Base-by-base conservation (phyloP, 2,113 vertebrate genomes). In the Xerus inauris region DNA sequence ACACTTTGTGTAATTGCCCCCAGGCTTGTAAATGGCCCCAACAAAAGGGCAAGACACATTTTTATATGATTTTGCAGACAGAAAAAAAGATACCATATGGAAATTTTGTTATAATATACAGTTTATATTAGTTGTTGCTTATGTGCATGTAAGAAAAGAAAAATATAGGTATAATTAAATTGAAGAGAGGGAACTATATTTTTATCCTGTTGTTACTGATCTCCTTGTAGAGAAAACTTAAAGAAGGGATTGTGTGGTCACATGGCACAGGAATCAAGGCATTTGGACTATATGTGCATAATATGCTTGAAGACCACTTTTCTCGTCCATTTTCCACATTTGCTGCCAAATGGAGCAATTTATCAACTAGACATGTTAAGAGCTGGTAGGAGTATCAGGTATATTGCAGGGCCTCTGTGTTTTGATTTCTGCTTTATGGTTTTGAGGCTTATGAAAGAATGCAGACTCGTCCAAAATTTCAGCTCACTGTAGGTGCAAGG, bases 1-100 rank as follows among this genome's bases (percentile, higher is more conserved):
- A 71, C 79, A 96, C 93, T 97, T 86, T 87, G 65, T 28, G 91
- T 94, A 95, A 97, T 97, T 97, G 97, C 87, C 96, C 69, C 67
- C 64, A 38, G 96, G 91, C 94, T 94, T 91, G n/a, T 93, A 89
- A 96, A 83, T 77, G 91, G 86, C 71, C 89, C 89, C 91, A 47
- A 35, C 80, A 20, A 96, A 93, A 95, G 79, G 85, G 72, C 49
- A 65, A 97, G 94, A 75, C 83, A 81, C 71, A 49, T 45, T 95
- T 95, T 87, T 72, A 64, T 87, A 77, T 42, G 51, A 91, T 95
- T 93, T 89, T 72, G 47, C 51, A 71, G 89, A 86, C 40, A 86
- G 35, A 57, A 22, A 65, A 64, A 57, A 81, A 80, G 38, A 59
- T 2, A 69, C 9, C 45, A 62, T 72, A 87, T 80, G 88, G 59